Evolutionary conservation across 2,888 invertebrate genomes (phyloP), one percentile per base, ranked within the genome.

Genomic region (Drosophila differens): DNA sequence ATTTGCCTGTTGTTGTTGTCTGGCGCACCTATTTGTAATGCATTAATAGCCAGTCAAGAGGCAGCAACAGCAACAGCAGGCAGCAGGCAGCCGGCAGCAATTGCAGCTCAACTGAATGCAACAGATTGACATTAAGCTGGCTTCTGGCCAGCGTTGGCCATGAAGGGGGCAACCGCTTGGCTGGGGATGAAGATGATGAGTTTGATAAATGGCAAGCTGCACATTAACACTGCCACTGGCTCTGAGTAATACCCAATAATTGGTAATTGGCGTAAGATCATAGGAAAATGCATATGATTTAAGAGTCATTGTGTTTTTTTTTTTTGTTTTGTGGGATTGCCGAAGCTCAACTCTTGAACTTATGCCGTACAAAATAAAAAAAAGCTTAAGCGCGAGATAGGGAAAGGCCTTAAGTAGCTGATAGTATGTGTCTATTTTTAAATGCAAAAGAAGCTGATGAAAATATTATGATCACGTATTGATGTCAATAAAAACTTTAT

Each of bases 1-100:
- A 6, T n/a, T n/a, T 39, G 41, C 16, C 19, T 69, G 68, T 57
- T 67, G 69, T 41, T 66, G 73, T 77, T 71, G 81, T 83, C 78
- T 85, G 89, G 85, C 89, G 80, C 85, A 89, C 87, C 85, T 89
- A 85, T 89, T 85, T 85, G 89, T 85, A 89, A 87, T 79, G 89
- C 83, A 88, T 85, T 90, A 90, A 87, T 85, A 85, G 81, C 76
- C 65, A 80, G 72, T 63, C 62, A 70, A 74, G 69, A 72, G 69
- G 60, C 70, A 64, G 39, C 64, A 60, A 30, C 74, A 70, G 39
- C 73, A 74, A 44, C 22, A 44, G 10, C 65, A 78, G 53, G 6
- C 54, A 47, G 35, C 64, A 57, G 68, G 59, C 79, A 76, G 35
- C 65, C 54, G 70, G 57, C 79, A 76, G 65, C 70, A 72, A 64